phyloP scores from a whole-genome alignment of 2,888 invertebrate genomes.

The Blomia tropicalis region DNA sequence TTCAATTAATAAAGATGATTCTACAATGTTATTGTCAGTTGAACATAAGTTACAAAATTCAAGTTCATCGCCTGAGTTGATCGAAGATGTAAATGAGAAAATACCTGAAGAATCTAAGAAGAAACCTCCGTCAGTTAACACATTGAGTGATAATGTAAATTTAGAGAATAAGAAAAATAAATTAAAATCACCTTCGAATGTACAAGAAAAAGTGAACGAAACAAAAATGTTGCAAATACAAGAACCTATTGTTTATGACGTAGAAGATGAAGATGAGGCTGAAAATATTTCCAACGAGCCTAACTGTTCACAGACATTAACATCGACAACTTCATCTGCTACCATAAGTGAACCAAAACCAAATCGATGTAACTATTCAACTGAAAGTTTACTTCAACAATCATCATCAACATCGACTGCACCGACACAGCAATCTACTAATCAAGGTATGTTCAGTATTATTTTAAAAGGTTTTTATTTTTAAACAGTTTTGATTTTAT shows the following conservation, averaged over 20 bases:
- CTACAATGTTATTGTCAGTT: not conserved
- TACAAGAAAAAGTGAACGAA: no score
- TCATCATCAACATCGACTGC: not conserved
- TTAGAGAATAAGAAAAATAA: not conserved
- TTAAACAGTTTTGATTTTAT: no score
- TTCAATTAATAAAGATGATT: not conserved
- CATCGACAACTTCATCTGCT: not conserved
- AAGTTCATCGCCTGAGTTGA: not conserved
- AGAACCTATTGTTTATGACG: not conserved
- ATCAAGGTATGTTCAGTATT: no score
- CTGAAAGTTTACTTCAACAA: constrained; percentile 3
- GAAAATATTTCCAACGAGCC: not conserved
- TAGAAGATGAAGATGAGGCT: not conserved
- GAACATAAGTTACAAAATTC: not conserved
- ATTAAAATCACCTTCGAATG: not conserved
- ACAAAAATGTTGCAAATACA: no score
- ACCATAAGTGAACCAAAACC: not conserved
- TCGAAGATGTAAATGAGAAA: no score
- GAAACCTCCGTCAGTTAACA: no score
- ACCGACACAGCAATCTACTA: not conserved
- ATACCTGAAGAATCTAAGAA: no score
- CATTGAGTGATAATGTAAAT: not conserved
- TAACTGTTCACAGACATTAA: not conserved
- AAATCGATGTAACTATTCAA: constrained; percentile 2
- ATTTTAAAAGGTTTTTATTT: no score